phyloP scores from a whole-genome alignment of 2,888 invertebrate genomes.

The Mongoloraphidia duomilia region DNA sequence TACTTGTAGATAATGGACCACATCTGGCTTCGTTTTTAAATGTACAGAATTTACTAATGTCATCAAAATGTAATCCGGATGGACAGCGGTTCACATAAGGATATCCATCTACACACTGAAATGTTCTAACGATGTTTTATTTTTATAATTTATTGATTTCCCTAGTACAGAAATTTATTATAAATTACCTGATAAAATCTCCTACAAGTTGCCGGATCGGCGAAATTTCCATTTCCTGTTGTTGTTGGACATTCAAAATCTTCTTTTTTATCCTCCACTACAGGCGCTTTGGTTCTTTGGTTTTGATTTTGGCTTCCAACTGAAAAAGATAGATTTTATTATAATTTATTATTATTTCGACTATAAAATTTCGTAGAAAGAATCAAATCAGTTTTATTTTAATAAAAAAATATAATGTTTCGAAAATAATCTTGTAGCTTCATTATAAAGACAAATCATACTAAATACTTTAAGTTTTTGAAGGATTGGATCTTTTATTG shows the following conservation, averaged over 20 bases:
- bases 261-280: constrained; percentile 37
- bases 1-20: constrained; percentile 66
- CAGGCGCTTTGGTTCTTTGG: constrained; percentile 12
- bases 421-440: too few species aligned
- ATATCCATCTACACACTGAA: constrained; percentile 66
- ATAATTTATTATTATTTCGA: too few species aligned
- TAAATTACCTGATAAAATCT: constrained; percentile 71
- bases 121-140: background rate
- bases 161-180: background rate
- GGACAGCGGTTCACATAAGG: constrained; percentile 82
- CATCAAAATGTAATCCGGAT: constrained; percentile 80
- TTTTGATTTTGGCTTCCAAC: constrained; percentile 30
- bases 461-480: too few species aligned
- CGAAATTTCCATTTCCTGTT: constrained; percentile 75
- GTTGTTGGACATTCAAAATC: constrained; percentile 71
- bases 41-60: constrained; percentile 78
- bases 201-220: constrained; percentile 76
- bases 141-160: background rate
- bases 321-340: constrained; percentile 17
- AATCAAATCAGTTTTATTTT: too few species aligned
- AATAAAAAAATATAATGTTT: too few species aligned
- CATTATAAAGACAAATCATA: too few species aligned
- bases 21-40: constrained; percentile 82
- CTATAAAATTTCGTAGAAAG: too few species aligned
- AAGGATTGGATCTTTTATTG: too few species aligned